These are phyloP conservation scores for Dinomys branickii DNA, from an alignment of 2,113 vertebrate genomes.

Conservation along the genomic window DNA sequence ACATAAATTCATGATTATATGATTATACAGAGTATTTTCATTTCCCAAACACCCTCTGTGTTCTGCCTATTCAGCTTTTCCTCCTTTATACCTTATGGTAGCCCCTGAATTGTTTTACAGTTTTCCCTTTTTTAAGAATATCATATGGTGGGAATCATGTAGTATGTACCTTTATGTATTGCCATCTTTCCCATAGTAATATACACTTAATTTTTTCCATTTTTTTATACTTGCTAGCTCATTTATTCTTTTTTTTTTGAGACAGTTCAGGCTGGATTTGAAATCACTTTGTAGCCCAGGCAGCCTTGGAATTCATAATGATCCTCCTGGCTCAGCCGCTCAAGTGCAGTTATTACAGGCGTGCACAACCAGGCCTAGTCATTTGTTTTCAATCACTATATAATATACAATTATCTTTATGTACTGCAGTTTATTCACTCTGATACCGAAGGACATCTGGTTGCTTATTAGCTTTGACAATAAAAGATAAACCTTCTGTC, in stretches of 20 bases:
- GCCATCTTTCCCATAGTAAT: neutral
- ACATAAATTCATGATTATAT: too few relatives aligned
- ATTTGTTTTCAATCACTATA: constrained; percentile 21
- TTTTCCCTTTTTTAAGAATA: neutral
- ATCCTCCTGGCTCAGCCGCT: too few relatives aligned
- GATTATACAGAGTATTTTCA: too few relatives aligned
- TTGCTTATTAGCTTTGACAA: neutral
- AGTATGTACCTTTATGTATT: neutral
- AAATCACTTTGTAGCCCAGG: too few relatives aligned
- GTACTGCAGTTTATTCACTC: neutral
- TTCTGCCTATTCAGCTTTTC: neutral
- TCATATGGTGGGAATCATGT: neutral
- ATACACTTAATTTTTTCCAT: neutral
- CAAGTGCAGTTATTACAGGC: too few relatives aligned
- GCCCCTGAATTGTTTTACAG: neutral
- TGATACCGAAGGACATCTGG: neutral
- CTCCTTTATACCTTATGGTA: neutral
- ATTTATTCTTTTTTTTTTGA: neutral
- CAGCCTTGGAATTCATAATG: too few relatives aligned
- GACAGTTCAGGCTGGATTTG: too few relatives aligned
- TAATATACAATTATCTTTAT: neutral
- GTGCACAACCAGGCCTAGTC: too few relatives aligned
- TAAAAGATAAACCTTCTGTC: neutral
- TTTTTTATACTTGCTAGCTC: neutral
- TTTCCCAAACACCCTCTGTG: neutral